Percentiles rank a stretch among this genome's conserved stretches.
Evolutionary conservation across 2,113 vertebrate species (phyloP).

Genomic region (Ginglymostoma cirratum): DNA sequence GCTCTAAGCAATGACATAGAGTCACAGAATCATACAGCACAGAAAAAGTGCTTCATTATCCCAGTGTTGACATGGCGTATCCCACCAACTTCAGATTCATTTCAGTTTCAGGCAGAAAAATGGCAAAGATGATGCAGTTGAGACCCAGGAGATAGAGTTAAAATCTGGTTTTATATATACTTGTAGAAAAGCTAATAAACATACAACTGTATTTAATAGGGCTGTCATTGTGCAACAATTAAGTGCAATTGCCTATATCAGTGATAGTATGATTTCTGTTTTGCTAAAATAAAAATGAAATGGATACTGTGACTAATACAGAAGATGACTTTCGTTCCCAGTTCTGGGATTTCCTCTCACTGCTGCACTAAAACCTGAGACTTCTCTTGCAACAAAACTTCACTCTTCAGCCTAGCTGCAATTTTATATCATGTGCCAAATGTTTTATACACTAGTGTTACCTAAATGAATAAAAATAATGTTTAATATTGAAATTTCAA

Average conservation of each 20-base stretch:
- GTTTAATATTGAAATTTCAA: background rate
- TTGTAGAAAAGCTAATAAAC: no score
- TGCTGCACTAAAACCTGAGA: no score
- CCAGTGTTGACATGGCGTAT: background rate
- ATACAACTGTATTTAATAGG: background rate
- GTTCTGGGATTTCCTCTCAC: slow-evolving; percentile 31
- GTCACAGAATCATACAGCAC: no score
- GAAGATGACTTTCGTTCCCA: background rate
- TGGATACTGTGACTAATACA: background rate
- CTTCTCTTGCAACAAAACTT: background rate
- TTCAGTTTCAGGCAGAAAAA: background rate
- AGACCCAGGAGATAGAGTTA: background rate
- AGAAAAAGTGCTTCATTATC: no score
- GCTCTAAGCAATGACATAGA: background rate
- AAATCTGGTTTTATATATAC: background rate
- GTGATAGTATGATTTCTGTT: background rate
- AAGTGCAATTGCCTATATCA: background rate
- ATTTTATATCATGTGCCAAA: background rate
- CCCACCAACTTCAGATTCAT: background rate
- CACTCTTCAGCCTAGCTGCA: background rate
- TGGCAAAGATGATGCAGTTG: background rate
- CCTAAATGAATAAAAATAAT: background rate
- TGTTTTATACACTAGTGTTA: background rate
- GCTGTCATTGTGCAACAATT: background rate
- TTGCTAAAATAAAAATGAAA: slow-evolving; percentile 14